Base-by-base conservation (phyloP, 2,113 vertebrate genomes). In the Eubucco bourcierii region DNA sequence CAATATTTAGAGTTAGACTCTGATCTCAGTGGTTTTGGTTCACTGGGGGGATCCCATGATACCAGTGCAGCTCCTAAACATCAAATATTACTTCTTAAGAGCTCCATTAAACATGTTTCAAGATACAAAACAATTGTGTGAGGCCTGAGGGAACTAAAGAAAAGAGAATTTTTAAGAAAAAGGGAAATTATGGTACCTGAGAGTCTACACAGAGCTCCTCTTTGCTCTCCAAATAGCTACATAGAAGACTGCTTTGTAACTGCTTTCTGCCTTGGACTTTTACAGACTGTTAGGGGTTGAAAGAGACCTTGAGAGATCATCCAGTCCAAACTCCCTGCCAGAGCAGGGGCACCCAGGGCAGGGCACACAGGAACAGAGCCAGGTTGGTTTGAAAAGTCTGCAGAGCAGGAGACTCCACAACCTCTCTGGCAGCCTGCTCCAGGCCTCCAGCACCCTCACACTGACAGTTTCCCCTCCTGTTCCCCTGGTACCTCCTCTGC, bases 41-140 rank as follows among this genome's bases (percentile, higher is more conserved):
- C 77, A 84, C 15, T 73, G 55, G 20, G 76, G 31, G n/a, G 76
- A 87, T 66, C 80, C 70, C 80, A 81, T 47, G 74, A 78, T 31
- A 93, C 39, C 34, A 79, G 10, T 20, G 18, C 56, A 78, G 70
- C n/a, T 92, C 74, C 66, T 87, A 66, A 95, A 87, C 64, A 44
- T 68, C 93, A 87, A 55, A 77, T 44, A 81, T 29, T 93, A 29
- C 67, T 92, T 50, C 93, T 95, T 90, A 96, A 96, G 50, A 85
- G 78, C 52, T 84, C 88, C 80, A 95, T 93, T 96, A 96, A 90
- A 52, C 29, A 84, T 66, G 84, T 77, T 95, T 90, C 52, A 92
- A 76, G 88, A 78, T 46, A 91, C 63, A 82, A 90, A 95, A 93
- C 31, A 72, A 76, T 93, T 75, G 75, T 72, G 70, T 1, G 4